phyloP scores from a whole-genome alignment of 2,113 vertebrate genomes.

The Peromyscus californicus region DNA sequence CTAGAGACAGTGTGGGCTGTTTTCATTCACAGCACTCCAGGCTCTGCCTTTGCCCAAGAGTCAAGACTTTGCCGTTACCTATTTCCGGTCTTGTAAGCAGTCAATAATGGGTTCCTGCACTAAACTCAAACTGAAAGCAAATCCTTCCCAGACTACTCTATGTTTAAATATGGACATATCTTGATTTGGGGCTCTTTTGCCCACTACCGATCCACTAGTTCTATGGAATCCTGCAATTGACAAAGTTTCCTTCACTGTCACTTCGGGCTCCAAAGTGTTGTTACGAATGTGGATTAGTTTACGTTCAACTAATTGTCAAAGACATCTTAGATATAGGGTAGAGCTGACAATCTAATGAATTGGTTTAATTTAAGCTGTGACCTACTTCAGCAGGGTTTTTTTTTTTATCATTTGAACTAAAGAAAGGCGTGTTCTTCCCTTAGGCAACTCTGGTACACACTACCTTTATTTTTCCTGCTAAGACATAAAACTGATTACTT shows the following conservation, averaged over 20 bases:
- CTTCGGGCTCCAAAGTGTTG: not conserved
- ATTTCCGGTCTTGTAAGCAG: not conserved
- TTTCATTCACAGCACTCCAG: not conserved
- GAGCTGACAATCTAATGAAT: not conserved
- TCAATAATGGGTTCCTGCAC: not conserved
- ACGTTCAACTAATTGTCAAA: constrained; percentile 36
- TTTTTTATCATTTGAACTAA: constrained; percentile 45
- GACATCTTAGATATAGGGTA: not conserved
- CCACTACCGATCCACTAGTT: not conserved
- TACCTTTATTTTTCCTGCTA: constrained; percentile 46
- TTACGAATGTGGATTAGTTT: constrained; percentile 24
- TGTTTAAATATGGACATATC: not conserved
- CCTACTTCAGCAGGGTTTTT: not conserved
- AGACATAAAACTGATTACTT: not conserved
- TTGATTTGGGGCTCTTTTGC: not conserved
- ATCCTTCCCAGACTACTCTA: not conserved
- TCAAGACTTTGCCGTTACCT: constrained; percentile 4
- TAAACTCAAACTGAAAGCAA: not conserved
- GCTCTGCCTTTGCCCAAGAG: not conserved
- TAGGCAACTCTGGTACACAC: not conserved
- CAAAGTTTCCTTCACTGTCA: not conserved
- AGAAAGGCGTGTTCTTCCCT: not conserved
- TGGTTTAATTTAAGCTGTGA: constrained; percentile 33
- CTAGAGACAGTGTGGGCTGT: not conserved
- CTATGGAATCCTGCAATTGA: not conserved